Percentiles rank a stretch among this genome's conserved stretches.
These are phyloP conservation scores for Salvelinus alpinus DNA, from an alignment of 2,113 vertebrate genomes.

Conservation along the genomic window DNA sequence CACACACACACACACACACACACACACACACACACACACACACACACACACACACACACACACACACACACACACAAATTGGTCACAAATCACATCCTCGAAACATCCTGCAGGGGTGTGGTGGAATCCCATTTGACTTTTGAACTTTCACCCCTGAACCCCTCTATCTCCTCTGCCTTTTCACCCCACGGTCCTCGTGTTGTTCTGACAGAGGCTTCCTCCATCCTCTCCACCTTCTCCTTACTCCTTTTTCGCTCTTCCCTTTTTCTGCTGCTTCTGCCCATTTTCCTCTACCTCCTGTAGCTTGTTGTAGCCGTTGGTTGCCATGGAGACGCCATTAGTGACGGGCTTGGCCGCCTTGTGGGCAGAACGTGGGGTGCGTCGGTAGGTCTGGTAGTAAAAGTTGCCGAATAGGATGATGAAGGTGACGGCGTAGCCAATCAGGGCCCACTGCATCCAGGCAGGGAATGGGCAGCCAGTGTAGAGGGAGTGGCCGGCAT, in stretches of 20 bases:
- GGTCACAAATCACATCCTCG: conserved; percentile 48
- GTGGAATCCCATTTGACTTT: conserved; percentile 1
- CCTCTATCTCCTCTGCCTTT: conserved; percentile 2
- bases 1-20: neutral
- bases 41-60: neutral
- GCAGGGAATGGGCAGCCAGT: conserved; percentile 93
- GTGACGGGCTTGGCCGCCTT: conserved; percentile 77
- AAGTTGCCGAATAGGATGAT: conserved; percentile 97
- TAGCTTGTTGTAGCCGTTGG: conserved; percentile 76
- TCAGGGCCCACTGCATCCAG: conserved; percentile 99
- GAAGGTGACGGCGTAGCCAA: conserved; percentile 92
- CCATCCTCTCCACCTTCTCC: conserved; percentile 64
- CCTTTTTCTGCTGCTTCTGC: conserved; percentile 82
- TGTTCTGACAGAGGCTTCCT: conserved; percentile 55
- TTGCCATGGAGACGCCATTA: conserved; percentile 78
- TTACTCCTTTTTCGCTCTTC: conserved; percentile 77
- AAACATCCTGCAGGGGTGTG: conserved; percentile 15
- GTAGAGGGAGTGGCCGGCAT: conserved; percentile 93
- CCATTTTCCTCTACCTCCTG: conserved; percentile 82
- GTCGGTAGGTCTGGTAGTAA: conserved; percentile 93
- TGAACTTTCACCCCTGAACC: neutral
- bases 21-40: neutral
- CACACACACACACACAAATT: conserved; percentile 19
- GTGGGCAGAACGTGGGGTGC: conserved; percentile 69
- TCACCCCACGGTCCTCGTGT: conserved; percentile 22